These are phyloP conservation scores for Atta texana DNA, from an alignment of 1,140 invertebrate genomes.

Conservation along the genomic window DNA sequence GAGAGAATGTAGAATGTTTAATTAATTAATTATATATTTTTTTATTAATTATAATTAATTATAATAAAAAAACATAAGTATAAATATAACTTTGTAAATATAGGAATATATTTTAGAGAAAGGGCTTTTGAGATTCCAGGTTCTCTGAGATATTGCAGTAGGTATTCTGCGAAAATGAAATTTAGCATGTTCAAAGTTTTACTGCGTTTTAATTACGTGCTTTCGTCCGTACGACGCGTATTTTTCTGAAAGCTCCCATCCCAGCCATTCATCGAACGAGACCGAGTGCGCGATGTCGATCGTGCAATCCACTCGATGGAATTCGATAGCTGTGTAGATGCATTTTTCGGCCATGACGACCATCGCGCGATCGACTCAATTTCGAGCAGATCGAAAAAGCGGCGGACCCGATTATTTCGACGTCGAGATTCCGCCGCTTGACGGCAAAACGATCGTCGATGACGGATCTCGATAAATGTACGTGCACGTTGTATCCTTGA, in stretches of 20 bases:
- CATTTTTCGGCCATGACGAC: conserved; percentile 57
- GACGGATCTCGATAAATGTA: conserved; percentile 50
- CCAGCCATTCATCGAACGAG: conserved; percentile 36
- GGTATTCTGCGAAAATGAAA: conserved; percentile 7
- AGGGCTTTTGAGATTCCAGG: neutral
- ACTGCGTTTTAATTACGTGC: conserved; percentile 43
- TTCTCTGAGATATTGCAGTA: neutral
- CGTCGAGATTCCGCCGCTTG: conserved; percentile 63
- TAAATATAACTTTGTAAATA: neutral
- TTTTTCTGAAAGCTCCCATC: conserved; percentile 38
- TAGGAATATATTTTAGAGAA: neutral
- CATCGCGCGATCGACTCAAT: conserved; percentile 61
- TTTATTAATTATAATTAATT: neutral
- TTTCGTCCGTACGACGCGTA: conserved; percentile 21
- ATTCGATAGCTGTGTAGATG: conserved; percentile 67
- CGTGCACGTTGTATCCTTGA: conserved; percentile 18
- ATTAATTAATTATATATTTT: neutral
- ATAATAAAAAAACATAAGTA: neutral
- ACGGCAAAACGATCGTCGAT: conserved; percentile 68
- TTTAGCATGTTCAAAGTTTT: neutral
- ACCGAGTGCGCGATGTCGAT: conserved; percentile 58
- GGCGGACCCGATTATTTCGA: conserved; percentile 49
- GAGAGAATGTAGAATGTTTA: neutral
- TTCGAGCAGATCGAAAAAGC: conserved; percentile 52
- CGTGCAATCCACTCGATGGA: conserved; percentile 73